Evolutionary conservation across 2,113 vertebrate genomes (phyloP).

Genomic region (Pygoscelis antarcticus): DNA sequence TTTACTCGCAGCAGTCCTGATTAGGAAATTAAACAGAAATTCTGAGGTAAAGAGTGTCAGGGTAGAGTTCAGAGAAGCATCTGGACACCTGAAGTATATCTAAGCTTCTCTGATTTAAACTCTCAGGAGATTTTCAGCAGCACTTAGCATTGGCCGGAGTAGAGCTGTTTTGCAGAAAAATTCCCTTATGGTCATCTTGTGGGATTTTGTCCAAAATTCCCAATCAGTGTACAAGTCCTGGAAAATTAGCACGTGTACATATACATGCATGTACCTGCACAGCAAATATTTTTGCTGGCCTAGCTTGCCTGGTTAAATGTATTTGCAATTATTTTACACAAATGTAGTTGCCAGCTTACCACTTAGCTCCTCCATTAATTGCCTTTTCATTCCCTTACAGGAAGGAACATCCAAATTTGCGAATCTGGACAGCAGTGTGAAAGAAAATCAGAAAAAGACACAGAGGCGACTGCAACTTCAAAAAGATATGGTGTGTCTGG

Average conservation of each 20-base stretch:
- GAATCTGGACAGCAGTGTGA: slow-evolving; percentile 89
- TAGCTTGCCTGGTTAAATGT: not conserved
- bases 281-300: not conserved
- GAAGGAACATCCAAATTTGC: slow-evolving; percentile 97
- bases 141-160: not conserved
- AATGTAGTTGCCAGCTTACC: not conserved
- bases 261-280: not conserved
- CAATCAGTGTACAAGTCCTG: not conserved
- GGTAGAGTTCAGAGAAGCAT: not conserved
- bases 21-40: not conserved
- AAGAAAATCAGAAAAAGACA: slow-evolving; percentile 93
- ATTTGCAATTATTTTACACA: not conserved
- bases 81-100: not conserved
- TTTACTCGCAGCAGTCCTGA: not conserved
- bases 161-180: not conserved
- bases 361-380: not conserved
- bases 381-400: slow-evolving; percentile 65
- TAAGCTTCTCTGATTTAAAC: not conserved
- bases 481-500: slow-evolving; percentile 88
- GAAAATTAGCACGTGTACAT: not conserved
- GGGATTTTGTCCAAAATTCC: not conserved
- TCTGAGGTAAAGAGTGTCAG: not conserved
- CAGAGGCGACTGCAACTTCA: slow-evolving; percentile 90
- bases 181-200: not conserved
- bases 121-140: not conserved